Evolutionary conservation across 2,888 invertebrate species (phyloP).

Genomic region (Melieria crassipennis): DNA sequence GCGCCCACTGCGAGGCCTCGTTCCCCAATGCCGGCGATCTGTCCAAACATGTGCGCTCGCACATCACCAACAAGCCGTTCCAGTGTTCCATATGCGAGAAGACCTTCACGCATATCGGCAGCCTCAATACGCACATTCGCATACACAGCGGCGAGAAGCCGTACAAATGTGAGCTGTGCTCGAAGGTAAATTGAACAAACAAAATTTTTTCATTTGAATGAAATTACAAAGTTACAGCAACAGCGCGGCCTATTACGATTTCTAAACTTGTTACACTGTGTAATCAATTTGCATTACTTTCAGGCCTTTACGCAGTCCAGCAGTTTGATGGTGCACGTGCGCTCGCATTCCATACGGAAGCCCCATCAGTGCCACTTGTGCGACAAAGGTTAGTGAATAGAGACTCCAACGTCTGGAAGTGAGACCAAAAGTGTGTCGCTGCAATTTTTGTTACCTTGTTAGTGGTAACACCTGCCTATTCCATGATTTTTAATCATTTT

Average conservation of each 20-base stretch:
- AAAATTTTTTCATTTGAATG: not conserved
- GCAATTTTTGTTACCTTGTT: not conserved
- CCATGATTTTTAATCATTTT: not conserved
- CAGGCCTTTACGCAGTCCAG: constrained; percentile 64
- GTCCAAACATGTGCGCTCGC: constrained; percentile 66
- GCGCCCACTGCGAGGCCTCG: constrained; percentile 63
- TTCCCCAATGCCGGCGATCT: constrained; percentile 65
- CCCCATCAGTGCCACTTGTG: constrained; percentile 64
- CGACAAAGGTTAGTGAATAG: constrained; percentile 56
- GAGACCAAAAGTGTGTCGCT: no score
- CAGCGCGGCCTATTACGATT: not conserved
- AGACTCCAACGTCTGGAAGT: not conserved
- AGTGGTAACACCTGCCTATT: not conserved
- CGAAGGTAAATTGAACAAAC: constrained; percentile 48
- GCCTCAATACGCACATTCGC: constrained; percentile 65
- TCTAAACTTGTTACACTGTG: not conserved
- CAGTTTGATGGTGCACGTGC: constrained; percentile 65
- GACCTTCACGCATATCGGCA: constrained; percentile 65
- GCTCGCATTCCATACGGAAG: constrained; percentile 61
- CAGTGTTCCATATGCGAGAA: constrained; percentile 65
- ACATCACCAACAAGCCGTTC: constrained; percentile 65
- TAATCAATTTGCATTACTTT: not conserved
- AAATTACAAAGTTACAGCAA: not conserved
- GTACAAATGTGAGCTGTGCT: constrained; percentile 65
- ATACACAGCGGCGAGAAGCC: constrained; percentile 66